A percentile compares a stretch with the other conserved stretches of the same genome.
phyloP scores from a whole-genome alignment of 2,797 vertebrate species.

The Lacerta bilineata region DNA sequence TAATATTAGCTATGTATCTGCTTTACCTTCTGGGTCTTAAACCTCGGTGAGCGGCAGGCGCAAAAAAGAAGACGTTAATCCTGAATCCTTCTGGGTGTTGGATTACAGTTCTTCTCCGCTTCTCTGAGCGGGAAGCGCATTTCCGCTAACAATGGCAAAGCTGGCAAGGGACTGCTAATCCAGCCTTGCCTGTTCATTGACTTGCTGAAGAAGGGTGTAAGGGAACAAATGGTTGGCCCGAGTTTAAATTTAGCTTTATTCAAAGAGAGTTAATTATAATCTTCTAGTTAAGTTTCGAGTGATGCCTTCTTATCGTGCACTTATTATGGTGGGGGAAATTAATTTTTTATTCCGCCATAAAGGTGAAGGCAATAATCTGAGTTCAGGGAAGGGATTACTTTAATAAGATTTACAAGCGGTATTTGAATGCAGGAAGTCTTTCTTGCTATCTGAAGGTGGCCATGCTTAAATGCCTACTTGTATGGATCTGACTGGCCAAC shows the following conservation, averaged over 20 bases:
- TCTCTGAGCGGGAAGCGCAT: conserved; percentile 56
- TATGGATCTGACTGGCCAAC: conserved; percentile 47
- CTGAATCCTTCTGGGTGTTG: conserved; percentile 59
- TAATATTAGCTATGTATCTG: conserved; percentile 42
- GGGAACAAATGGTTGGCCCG: conserved; percentile 75
- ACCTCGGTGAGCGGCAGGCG: conserved; percentile 63
- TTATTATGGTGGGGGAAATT: conserved; percentile 85
- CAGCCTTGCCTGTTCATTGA: conserved; percentile 60
- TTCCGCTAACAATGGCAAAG: conserved; percentile 56
- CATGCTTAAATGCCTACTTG: conserved; percentile 28
- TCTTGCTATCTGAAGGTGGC: conserved; percentile 70
- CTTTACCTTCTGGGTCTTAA: conserved; percentile 47
- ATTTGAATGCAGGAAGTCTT: conserved; percentile 65
- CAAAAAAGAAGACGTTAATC: conserved; percentile 59
- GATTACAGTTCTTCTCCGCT: conserved; percentile 56
- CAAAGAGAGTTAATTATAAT: conserved; percentile 85
- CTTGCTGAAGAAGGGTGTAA: conserved; percentile 64
- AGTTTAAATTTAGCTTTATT: conserved; percentile 84
- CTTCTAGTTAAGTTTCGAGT: conserved; percentile 82
- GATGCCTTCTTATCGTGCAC: conserved; percentile 81
- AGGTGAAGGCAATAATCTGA: conserved; percentile 84
- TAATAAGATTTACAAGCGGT: conserved; percentile 82
- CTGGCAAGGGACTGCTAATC: conserved; percentile 59
- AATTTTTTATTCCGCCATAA: conserved; percentile 84
- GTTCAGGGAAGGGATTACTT: conserved; percentile 82